These are phyloP conservation scores for Latheticus oryzae DNA, from an alignment of 2,888 invertebrate species.

Conservation along the genomic window DNA sequence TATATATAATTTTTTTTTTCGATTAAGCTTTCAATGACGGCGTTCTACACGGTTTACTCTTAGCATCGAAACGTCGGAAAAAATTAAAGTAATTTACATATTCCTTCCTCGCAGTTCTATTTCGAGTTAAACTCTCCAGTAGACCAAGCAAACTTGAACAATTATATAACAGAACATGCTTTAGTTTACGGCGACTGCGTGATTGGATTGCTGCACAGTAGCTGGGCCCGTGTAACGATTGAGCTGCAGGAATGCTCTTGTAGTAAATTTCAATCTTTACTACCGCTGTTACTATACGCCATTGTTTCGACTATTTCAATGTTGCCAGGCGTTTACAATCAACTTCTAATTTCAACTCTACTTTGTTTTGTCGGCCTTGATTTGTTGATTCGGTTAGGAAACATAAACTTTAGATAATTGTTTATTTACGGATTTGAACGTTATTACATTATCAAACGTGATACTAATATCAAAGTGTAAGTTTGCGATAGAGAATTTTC, in stretches of 20 bases:
- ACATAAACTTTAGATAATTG: no score
- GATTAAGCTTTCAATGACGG: no score
- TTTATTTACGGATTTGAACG: neutral
- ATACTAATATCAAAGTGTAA: no score
- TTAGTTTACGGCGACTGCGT: constrained; percentile 33
- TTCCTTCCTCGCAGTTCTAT: constrained; percentile 51
- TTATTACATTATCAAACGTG: no score
- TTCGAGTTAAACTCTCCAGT: constrained; percentile 48
- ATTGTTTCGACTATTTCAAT: constrained; percentile 38
- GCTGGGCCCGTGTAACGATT: constrained; percentile 54
- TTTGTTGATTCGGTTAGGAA: constrained; percentile 8
- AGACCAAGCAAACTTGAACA: constrained; percentile 35
- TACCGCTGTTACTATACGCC: constrained; percentile 49
- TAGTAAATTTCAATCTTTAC: constrained; percentile 53
- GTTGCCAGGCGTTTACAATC: constrained; percentile 28
- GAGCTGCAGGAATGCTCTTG: constrained; percentile 55
- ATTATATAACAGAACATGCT: constrained; percentile 44
- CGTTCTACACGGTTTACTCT: neutral
- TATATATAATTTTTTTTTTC: no score
- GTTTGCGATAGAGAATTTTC: no score
- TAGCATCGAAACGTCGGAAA: constrained; percentile 44
- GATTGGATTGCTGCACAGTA: constrained; percentile 51
- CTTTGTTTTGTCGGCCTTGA: constrained; percentile 16
- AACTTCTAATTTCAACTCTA: constrained; percentile 18
- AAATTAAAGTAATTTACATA: constrained; percentile 52